Evolutionary conservation across 2,113 vertebrate species (phyloP).

Genomic region (Psammodynastes pulverulentus): DNA sequence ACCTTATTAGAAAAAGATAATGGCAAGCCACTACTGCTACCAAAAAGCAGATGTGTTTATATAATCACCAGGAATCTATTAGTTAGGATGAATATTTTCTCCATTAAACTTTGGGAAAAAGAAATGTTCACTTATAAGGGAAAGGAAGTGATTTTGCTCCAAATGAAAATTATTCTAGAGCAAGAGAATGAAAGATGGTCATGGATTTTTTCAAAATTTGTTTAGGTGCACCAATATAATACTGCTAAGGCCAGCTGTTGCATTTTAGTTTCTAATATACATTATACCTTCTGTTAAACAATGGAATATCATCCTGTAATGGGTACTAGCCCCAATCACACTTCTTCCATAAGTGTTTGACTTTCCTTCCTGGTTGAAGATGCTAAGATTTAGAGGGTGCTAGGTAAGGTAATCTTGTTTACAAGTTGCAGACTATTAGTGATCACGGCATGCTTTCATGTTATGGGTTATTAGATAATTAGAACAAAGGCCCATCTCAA

Average conservation of each 20-base stretch:
- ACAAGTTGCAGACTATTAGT: not conserved
- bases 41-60: not conserved
- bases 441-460: constrained; percentile 21
- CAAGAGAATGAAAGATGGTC: not conserved
- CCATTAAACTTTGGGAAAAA: not conserved
- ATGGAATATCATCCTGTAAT: constrained; percentile 38
- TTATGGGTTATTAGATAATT: constrained; percentile 56
- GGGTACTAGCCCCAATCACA: not conserved
- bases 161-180: not conserved
- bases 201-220: constrained; percentile 21
- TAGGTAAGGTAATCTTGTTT: not conserved
- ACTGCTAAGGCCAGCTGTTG: constrained; percentile 54
- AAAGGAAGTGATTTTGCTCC: not conserved
- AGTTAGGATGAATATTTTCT: not conserved
- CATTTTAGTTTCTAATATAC: constrained; percentile 65
- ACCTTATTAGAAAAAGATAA: not conserved
- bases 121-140: not conserved
- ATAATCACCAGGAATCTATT: not conserved
- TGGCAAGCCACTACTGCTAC: not conserved
- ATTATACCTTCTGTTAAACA: constrained; percentile 52
- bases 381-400: not conserved
- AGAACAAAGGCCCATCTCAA: constrained; percentile 64
- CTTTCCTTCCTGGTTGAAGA: not conserved
- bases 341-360: not conserved
- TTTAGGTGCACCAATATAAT: constrained; percentile 46